phyloP scores from a whole-genome alignment of 2,888 invertebrate species.

The Agriopis aurantiaria region DNA sequence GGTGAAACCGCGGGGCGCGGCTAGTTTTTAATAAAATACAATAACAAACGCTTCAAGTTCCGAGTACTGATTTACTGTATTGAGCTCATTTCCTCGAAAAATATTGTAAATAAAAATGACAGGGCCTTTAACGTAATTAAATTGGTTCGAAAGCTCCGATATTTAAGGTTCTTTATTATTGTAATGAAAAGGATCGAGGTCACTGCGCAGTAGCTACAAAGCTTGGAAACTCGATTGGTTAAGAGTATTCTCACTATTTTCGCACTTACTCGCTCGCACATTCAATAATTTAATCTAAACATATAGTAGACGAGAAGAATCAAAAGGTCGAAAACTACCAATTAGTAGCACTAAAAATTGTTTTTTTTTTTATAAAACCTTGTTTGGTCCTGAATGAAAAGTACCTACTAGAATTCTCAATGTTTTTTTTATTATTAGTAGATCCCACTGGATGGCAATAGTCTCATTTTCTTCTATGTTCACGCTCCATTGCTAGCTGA shows the following conservation, averaged over 20 bases:
- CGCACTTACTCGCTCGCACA: not conserved
- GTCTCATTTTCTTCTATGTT: too few species aligned
- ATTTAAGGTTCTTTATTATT: slow-evolving; percentile 41
- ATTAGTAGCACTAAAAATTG: too few species aligned
- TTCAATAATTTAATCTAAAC: too few species aligned
- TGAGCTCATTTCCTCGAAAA: slow-evolving; percentile 12
- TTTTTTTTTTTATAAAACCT: too few species aligned
- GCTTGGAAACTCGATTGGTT: slow-evolving; percentile 44
- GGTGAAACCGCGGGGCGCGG: too few species aligned
- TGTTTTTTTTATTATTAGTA: too few species aligned
- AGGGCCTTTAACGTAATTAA: slow-evolving; percentile 43
- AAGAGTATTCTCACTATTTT: not conserved
- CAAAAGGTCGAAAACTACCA: too few species aligned
- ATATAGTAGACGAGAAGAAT: too few species aligned
- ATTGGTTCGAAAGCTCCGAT: slow-evolving; percentile 34
- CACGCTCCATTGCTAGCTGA: too few species aligned
- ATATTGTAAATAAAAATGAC: slow-evolving; percentile 24
- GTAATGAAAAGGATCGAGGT: slow-evolving; percentile 44
- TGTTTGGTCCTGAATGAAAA: too few species aligned
- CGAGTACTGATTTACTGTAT: not conserved
- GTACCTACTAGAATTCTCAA: too few species aligned
- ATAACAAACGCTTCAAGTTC: not conserved
- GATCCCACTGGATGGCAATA: too few species aligned
- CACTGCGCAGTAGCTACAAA: slow-evolving; percentile 35
- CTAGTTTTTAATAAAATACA: not conserved